These are phyloP conservation scores for Hippoglossus stenolepis DNA, from an alignment of 2,113 vertebrate genomes.

Conservation along the genomic window DNA sequence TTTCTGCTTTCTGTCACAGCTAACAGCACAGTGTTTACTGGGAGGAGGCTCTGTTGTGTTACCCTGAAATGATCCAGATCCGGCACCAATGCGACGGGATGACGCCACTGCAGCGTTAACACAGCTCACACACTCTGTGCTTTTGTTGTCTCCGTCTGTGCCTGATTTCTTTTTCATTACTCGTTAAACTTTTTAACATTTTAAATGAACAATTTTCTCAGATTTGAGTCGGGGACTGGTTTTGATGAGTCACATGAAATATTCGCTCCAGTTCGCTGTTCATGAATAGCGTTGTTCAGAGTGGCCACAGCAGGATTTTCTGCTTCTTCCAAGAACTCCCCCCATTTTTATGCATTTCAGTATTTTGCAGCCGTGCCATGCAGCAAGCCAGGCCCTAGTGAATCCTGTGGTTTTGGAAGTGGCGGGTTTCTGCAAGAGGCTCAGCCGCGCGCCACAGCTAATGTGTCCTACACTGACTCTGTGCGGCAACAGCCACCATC, in stretches of 20 bases:
- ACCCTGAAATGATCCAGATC: conserved; percentile 21
- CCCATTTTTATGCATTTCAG: background rate
- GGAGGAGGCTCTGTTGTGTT: background rate
- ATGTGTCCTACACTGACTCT: background rate
- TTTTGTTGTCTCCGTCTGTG: conserved; percentile 22
- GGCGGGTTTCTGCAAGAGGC: conserved; percentile 7
- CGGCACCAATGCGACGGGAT: background rate
- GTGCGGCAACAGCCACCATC: conserved; percentile 17
- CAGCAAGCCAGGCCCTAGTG: conserved; percentile 38
- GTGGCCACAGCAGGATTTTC: conserved; percentile 27
- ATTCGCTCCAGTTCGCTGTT: conserved; percentile 9
- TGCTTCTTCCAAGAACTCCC: conserved; percentile 11
- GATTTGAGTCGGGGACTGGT: background rate
- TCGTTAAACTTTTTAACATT: conserved; percentile 26
- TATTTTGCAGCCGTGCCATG: conserved; percentile 10
- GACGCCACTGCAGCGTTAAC: background rate
- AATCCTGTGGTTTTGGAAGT: conserved; percentile 42
- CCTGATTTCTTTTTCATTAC: no score
- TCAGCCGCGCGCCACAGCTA: conserved; percentile 18
- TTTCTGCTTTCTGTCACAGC: conserved; percentile 16
- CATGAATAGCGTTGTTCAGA: conserved; percentile 4
- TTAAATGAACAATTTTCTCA: conserved; percentile 5
- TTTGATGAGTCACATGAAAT: conserved; percentile 25
- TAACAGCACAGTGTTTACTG: conserved; percentile 19
- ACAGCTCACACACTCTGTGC: background rate